Evolutionary conservation across 2,888 invertebrate genomes (phyloP), one percentile per base, ranked within the genome.

Genomic region (Nomada goodeniana): DNA sequence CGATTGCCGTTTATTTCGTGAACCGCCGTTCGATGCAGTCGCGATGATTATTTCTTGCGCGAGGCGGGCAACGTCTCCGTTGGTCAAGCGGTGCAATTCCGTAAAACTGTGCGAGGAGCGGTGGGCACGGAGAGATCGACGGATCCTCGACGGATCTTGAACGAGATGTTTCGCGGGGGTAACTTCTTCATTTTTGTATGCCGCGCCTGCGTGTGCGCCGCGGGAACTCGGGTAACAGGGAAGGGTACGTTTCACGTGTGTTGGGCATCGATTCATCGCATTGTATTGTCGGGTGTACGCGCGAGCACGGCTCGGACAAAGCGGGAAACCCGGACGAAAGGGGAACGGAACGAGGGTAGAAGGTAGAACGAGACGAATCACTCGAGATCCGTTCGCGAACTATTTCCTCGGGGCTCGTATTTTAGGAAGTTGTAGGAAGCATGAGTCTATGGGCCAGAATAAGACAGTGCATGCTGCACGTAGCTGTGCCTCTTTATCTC

Each of bases 341-440:
- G 67, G 67, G 79, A 75, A 36, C 20, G 63, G 79, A 81, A 79
- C 76, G 83, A 69, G 69, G 67, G 74, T 83, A 63, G 76, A 75
- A 59, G 53, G 73, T 73, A 59, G 76, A 82, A 83, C 65, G 83
- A 88, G 87, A 86, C 86, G 79, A 74, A 84, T 81, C 81, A 77
- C 78, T 86, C 79, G 86, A 81, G 84, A 83, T 85, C 75, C 80
- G 84, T 87, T 89, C 85, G 85, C 83, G 87, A 88, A 89, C 88
- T 89, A 89, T 90, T 90, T 89, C 84, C 88, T 90, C 89, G 89
- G 90, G 90, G 89, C 89, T 90, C 84, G 89, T 91, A 91, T 91
- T 91, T 91, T 91, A 91, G 91, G 89, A 91, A 90, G 88, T 90
- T 91, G 89, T 89, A 90, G 90, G 90, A 91, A 90, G 90, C 91